Conservation (phyloP, 2,888 invertebrate genomes). For the Volucella inanis region DNA sequence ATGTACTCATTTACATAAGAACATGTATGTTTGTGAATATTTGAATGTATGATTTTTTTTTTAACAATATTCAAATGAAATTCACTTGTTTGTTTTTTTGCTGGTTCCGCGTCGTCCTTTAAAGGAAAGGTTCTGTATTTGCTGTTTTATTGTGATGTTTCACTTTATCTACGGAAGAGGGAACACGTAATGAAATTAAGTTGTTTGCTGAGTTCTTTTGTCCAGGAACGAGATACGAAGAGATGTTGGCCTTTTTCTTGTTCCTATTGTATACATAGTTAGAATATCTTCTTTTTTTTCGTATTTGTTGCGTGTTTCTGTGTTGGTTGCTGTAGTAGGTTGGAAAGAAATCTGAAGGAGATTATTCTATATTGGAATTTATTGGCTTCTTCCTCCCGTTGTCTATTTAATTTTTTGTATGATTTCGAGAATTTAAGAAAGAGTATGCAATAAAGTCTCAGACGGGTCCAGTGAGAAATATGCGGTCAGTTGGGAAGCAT, state of each 20-base stretch:
- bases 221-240: constrained; percentile 36
- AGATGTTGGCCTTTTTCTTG: constrained; percentile 61
- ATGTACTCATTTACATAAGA: not conserved
- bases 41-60: constrained; percentile 13
- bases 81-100: constrained; percentile 57
- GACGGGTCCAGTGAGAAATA: no score
- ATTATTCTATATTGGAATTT: no score
- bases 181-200: constrained; percentile 72
- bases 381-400: no score
- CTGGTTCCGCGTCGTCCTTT: constrained; percentile 33
- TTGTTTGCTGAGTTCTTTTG: constrained; percentile 60
- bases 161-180: constrained; percentile 71
- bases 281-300: constrained; percentile 38
- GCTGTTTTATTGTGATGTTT: constrained; percentile 64
- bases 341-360: not conserved
- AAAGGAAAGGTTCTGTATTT: constrained; percentile 47
- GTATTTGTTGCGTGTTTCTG: constrained; percentile 36
- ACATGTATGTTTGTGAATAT: no score
- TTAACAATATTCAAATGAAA: constrained; percentile 68
- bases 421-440: no score
- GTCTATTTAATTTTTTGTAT: no score
- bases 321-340: not conserved
- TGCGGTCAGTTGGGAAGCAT: no score
- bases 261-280: constrained; percentile 1
- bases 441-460: no score